phyloP scores from a whole-genome alignment of 2,888 invertebrate species.

The Brachylomia viminalis region DNA sequence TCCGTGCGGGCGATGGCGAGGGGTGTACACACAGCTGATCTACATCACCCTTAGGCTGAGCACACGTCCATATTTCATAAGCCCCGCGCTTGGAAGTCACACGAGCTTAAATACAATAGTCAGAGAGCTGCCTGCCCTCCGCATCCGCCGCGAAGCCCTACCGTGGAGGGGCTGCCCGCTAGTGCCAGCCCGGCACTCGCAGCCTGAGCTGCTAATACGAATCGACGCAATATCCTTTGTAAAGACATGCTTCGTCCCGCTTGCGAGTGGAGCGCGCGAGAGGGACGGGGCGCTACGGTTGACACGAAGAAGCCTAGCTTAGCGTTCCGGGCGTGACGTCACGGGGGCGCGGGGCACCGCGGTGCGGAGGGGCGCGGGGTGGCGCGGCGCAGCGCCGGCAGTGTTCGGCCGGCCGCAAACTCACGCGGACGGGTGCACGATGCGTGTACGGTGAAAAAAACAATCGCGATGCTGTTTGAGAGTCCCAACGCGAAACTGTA shows the following conservation, averaged over 20 bases:
- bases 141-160: constrained; percentile 72
- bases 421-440: constrained; percentile 80
- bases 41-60: constrained; percentile 29
- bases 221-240: constrained; percentile 71
- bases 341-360: constrained; percentile 77
- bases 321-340: constrained; percentile 84
- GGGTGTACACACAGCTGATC: constrained; percentile 47
- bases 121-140: constrained; percentile 57
- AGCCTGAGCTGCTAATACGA: constrained; percentile 62
- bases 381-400: constrained; percentile 74
- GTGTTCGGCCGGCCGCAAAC: constrained; percentile 85
- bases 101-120: constrained; percentile 60
- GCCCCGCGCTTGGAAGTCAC: constrained; percentile 48
- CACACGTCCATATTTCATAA: constrained; percentile 44
- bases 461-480: constrained; percentile 92
- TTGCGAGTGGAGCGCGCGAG: constrained; percentile 54
- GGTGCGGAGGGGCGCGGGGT: constrained; percentile 71
- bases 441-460: constrained; percentile 85
- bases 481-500: constrained; percentile 93
- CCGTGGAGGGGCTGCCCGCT: constrained; percentile 66
- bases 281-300: constrained; percentile 67
- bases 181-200: constrained; percentile 46
- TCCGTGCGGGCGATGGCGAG: background rate
- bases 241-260: constrained; percentile 68
- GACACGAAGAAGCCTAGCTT: constrained; percentile 76